phyloP scores from a whole-genome alignment of 2,113 vertebrate genomes.

The Pandion haliaetus region DNA sequence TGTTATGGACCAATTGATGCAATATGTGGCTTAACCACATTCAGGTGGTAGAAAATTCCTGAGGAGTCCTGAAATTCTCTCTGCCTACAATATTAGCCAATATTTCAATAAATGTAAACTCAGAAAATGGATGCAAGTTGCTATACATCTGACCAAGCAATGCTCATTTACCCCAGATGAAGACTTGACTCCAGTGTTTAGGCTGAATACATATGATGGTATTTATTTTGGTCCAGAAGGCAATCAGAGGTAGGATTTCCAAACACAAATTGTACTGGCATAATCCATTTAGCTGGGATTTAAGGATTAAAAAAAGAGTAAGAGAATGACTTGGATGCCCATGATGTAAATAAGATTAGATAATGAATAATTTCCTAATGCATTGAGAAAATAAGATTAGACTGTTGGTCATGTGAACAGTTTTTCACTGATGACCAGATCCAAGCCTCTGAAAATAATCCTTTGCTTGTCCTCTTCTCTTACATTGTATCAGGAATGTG shows the following conservation, averaged over 20 bases:
- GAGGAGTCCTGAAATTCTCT: background rate
- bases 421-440: constrained; percentile 31
- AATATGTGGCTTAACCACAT: background rate
- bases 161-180: background rate
- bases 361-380: constrained; percentile 66
- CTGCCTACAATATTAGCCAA: background rate
- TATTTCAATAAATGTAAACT: background rate
- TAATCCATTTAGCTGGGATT: constrained; percentile 66
- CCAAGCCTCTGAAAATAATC: constrained; percentile 16
- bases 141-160: background rate
- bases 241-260: constrained; percentile 31
- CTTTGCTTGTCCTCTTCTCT: background rate
- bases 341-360: constrained; percentile 67
- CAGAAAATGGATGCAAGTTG: background rate
- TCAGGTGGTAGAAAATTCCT: background rate
- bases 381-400: constrained; percentile 56
- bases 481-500: background rate
- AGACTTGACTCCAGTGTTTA: background rate
- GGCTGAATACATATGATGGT: background rate
- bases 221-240: constrained; percentile 30
- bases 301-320: constrained; percentile 59
- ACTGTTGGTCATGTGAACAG: constrained; percentile 34
- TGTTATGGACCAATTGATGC: background rate
- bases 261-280: constrained; percentile 15
- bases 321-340: constrained; percentile 32